These are phyloP conservation scores for Pelobates cultripes DNA, from an alignment of 2,797 vertebrate species.

Conservation along the genomic window DNA sequence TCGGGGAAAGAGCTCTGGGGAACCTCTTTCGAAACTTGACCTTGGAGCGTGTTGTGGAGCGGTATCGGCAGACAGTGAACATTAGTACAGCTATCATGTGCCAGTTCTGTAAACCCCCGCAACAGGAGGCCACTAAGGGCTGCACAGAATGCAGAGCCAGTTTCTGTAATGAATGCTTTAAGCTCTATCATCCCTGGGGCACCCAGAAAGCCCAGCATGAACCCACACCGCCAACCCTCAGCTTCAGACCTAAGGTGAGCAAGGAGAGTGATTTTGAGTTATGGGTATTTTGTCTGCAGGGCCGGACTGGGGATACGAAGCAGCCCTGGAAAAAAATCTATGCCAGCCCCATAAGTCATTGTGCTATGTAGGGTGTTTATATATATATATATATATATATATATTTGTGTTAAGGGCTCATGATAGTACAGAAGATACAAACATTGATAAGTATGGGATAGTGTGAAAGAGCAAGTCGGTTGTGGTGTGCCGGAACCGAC, in stretches of 20 bases:
- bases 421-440: too few species aligned
- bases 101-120: constrained; percentile 91
- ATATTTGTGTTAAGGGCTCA: too few species aligned
- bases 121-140: constrained; percentile 92
- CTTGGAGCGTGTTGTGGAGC: constrained; percentile 92
- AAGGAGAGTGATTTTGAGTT: too few species aligned
- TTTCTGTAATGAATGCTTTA: constrained; percentile 98
- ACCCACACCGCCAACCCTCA: constrained; percentile 90
- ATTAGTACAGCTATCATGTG: constrained; percentile 91
- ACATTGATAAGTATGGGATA: too few species aligned
- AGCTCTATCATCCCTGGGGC: constrained; percentile 97
- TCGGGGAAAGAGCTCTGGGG: constrained; percentile 87
- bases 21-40: constrained; percentile 95
- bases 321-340: too few species aligned
- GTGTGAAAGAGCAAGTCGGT: too few species aligned
- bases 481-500: too few species aligned
- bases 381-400: too few species aligned
- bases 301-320: too few species aligned
- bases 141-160: constrained; percentile 93
- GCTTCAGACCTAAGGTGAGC: constrained; percentile 91
- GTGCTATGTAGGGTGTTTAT: too few species aligned
- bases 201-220: constrained; percentile 95
- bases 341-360: too few species aligned
- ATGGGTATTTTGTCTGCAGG: too few species aligned
- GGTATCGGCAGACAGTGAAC: constrained; percentile 89